Evolutionary conservation across 2,888 invertebrate genomes (phyloP).

Genomic region (Acanthopleura granulata): DNA sequence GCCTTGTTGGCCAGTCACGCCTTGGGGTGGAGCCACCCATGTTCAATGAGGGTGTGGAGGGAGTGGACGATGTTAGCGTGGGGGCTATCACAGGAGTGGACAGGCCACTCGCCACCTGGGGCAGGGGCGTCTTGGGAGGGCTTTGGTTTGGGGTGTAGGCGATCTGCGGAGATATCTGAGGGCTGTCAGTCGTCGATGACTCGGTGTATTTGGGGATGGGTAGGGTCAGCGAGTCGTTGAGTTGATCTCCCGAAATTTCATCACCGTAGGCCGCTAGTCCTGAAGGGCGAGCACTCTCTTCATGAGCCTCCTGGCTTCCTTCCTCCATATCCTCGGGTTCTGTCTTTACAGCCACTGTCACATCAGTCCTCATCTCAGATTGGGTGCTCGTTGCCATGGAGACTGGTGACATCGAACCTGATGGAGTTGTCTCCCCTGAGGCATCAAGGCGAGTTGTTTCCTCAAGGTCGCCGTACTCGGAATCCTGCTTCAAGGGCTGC

Average conservation of each 20-base stretch:
- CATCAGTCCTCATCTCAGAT: background rate
- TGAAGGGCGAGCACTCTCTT: too few relatives aligned
- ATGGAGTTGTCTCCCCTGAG: constrained; percentile 9
- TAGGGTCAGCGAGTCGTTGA: constrained; percentile 54
- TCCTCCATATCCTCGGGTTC: background rate
- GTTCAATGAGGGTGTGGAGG: background rate
- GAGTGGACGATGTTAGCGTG: background rate
- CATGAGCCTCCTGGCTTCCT: background rate
- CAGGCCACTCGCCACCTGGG: background rate
- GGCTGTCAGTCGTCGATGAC: constrained; percentile 17
- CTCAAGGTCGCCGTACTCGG: constrained; percentile 28
- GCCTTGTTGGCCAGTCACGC: constrained; percentile 1
- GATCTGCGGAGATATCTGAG: constrained; percentile 1
- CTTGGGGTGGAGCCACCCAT: background rate
- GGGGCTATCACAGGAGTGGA: background rate
- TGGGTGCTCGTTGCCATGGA: background rate
- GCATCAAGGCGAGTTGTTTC: background rate
- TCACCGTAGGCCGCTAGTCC: constrained; percentile 1
- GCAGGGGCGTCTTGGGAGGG: constrained; percentile 25
- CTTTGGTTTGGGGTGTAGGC: constrained; percentile 1
- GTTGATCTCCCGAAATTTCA: constrained; percentile 40
- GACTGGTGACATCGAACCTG: background rate
- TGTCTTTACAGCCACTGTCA: constrained; percentile 7
- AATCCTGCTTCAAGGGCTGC: background rate
- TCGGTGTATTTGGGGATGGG: constrained; percentile 41